A percentile compares a stretch with the other conserved stretches of the same genome.
These are phyloP conservation scores for Atethmia centrago DNA, from an alignment of 2,888 invertebrate species.

Conservation along the genomic window DNA sequence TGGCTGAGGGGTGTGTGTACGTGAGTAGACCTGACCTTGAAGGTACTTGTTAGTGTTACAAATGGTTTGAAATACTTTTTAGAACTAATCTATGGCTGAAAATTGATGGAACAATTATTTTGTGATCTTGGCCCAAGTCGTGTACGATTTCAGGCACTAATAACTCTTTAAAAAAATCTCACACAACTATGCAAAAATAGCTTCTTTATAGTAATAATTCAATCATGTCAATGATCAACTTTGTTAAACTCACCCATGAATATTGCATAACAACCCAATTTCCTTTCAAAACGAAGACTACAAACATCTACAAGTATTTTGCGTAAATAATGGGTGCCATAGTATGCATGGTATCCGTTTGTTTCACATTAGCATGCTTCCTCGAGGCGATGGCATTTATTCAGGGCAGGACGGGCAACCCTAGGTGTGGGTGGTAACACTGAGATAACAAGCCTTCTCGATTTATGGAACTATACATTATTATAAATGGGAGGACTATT, in stretches of 20 bases:
- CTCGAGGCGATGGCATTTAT: constrained; percentile 59
- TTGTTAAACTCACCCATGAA: constrained; percentile 23
- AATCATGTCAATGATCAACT: constrained; percentile 16
- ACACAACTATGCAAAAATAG: neutral
- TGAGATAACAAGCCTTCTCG: constrained; percentile 66
- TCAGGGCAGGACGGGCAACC: constrained; percentile 48
- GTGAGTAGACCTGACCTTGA: constrained; percentile 59
- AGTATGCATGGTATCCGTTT: constrained; percentile 23
- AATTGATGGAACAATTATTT: neutral
- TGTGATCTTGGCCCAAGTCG: neutral
- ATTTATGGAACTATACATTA: constrained; percentile 62
- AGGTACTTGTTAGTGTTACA: constrained; percentile 48
- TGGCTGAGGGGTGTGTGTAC: constrained; percentile 64
- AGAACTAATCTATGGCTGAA: too few relatives aligned
- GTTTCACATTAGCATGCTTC: constrained; percentile 50
- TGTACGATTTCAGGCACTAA: neutral
- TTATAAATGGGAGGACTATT: constrained; percentile 57
- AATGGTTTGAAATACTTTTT: constrained; percentile 17
- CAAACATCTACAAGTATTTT: constrained; percentile 40
- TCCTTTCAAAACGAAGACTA: constrained; percentile 51
- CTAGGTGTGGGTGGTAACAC: constrained; percentile 64
- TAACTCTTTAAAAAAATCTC: neutral
- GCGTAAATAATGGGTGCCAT: constrained; percentile 33
- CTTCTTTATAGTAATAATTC: neutral
- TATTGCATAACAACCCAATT: constrained; percentile 36